Evolutionary conservation across 2,113 vertebrate genomes (phyloP), one percentile per base, ranked within the genome.

Genomic region (Cettia cetti): DNA sequence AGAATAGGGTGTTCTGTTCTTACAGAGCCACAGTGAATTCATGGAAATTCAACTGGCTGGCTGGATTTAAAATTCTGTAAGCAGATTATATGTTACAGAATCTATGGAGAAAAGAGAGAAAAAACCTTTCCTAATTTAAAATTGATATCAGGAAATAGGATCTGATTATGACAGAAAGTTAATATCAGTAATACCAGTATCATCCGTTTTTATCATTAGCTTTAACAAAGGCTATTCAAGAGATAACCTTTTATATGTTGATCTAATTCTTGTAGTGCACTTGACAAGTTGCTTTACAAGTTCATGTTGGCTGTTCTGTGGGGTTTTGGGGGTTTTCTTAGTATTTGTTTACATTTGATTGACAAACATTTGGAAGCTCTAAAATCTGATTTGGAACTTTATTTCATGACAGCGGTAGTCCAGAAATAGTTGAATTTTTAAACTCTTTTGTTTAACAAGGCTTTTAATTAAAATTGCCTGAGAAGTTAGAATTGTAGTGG

Each of bases 21-120:
- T 68, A 39, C 0, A 1, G 5, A 80, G 72, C 39, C 1, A 1
- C 16, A 56, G 17, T 57, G 22, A 82, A 45, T 75, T 74, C 0
- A 1, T 7, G 27, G 57, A 78, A 82, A 45, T 65, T 60, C 40
- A 78, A 3, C 22, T 84, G 45, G 5, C 23, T 86, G 39, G 12
- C 15, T 84, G 63, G 44, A 26, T 85, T 19, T 79, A 45, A 88
- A 77, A 66, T 61, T 49, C 8, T 75, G 26, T 35, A 37, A 68
- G 42, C 18, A 39, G 45, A 42, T 60, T 15, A 31, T 47, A 6
- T 76, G 16, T 45, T 76, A 37, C 17, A 47, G 50, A 77, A 56
- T 61, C 28, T 63, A 1, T 31, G 31, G 28, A 78, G 16, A 37
- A 70, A 61, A 57, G 22, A 30, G 16, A 60, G 4, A 53, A 57